These are phyloP conservation scores for Artemia franciscana DNA, from an alignment of 1,140 invertebrate genomes.

Conservation along the genomic window DNA sequence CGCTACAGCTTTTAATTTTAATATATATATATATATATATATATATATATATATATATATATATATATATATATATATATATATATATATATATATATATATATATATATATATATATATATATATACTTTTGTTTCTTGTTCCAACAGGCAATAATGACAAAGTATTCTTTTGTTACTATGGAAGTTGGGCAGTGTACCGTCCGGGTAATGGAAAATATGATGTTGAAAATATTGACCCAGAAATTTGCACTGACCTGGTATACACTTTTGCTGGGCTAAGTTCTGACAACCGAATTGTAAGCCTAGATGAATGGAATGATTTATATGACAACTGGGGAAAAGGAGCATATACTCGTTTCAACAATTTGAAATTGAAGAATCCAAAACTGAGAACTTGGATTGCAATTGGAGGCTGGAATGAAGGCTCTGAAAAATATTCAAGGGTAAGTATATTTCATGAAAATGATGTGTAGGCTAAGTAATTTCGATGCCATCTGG, in stretches of 20 bases:
- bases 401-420: conserved; percentile 53
- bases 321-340: conserved; percentile 27
- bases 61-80: too few species aligned
- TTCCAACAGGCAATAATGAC: conserved; percentile 11
- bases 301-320: conserved; percentile 35
- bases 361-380: conserved; percentile 31
- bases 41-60: too few species aligned
- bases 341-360: conserved; percentile 29
- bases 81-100: too few species aligned
- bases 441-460: conserved; percentile 18
- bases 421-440: conserved; percentile 40
- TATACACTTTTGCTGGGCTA: conserved; percentile 40
- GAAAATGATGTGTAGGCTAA: too few species aligned
- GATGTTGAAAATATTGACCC: conserved; percentile 38
- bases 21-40: too few species aligned
- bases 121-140: background rate
- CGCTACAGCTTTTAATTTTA: too few species aligned
- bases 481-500: too few species aligned
- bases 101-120: background rate
- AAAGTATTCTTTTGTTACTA: conserved; percentile 40
- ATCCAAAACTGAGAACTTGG: conserved; percentile 37
- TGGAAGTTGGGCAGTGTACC: conserved; percentile 45
- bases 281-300: conserved; percentile 18
- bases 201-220: conserved; percentile 34
- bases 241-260: conserved; percentile 40